Conservation (phyloP, 2,888 invertebrate species). For the Lycocerus yunnanus region DNA sequence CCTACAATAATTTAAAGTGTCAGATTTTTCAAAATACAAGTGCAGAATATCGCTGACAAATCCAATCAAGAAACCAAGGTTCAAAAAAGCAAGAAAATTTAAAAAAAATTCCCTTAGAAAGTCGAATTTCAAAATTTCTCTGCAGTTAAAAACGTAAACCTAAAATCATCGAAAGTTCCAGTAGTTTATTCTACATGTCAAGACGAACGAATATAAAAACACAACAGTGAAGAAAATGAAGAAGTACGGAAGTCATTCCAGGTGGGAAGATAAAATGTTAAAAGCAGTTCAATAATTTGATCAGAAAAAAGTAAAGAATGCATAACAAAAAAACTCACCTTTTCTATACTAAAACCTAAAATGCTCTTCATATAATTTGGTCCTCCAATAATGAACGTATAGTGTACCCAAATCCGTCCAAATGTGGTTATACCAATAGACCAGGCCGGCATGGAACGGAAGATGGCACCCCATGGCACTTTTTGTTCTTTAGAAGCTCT, state of each 20-base stretch:
- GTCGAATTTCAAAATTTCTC: no score
- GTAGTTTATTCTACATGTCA: no score
- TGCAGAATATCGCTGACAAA: no score
- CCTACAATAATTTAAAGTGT: no score
- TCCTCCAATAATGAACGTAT: constrained; percentile 72
- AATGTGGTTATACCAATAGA: constrained; percentile 74
- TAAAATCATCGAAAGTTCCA: no score
- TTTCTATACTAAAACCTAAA: constrained; percentile 69
- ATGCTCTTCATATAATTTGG: constrained; percentile 74
- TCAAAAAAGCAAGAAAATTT: no score
- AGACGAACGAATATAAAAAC: no score
- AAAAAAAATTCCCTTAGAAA: no score
- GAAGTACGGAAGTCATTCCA: neutral
- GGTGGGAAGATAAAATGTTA: neutral
- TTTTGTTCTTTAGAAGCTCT: constrained; percentile 56
- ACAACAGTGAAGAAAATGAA: neutral
- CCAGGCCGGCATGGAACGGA: constrained; percentile 70
- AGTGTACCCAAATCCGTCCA: constrained; percentile 76
- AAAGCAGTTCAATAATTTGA: neutral
- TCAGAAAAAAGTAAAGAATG: neutral
- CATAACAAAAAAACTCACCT: constrained; percentile 51
- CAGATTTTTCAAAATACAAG: no score
- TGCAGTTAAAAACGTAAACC: no score
- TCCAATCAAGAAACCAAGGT: no score
- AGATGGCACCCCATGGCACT: constrained; percentile 69